A percentile compares a stretch with the other conserved stretches of the same genome.
phyloP scores from a whole-genome alignment of 2,888 invertebrate genomes.

The Ernsta delagoae region DNA sequence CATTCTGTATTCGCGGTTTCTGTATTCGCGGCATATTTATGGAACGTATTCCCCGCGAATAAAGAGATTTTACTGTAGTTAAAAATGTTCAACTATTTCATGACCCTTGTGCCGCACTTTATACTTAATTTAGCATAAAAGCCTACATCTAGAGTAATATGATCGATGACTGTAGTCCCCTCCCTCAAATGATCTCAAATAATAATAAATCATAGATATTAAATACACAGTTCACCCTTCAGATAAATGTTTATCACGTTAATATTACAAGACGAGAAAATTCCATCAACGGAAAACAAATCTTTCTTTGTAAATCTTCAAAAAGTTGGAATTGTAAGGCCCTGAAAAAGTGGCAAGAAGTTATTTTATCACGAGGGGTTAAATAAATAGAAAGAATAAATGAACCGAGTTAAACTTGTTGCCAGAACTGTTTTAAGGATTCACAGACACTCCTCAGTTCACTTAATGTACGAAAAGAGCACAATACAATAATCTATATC shows the following conservation, averaged over 20 bases:
- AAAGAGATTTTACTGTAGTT: no score
- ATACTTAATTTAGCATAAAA: no score
- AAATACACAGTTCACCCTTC: slow-evolving; percentile 26
- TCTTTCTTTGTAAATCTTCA: slow-evolving; percentile 28
- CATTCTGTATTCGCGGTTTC: no score
- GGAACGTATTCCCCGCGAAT: no score
- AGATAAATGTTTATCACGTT: slow-evolving; percentile 36
- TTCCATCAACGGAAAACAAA: slow-evolving; percentile 32
- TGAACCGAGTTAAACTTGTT: not conserved
- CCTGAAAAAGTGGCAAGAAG: slow-evolving; percentile 7
- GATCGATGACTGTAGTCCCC: not conserved
- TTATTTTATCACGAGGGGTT: not conserved
- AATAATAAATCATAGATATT: slow-evolving; percentile 36
- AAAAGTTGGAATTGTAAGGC: slow-evolving; percentile 12
- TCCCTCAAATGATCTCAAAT: slow-evolving; percentile 23
- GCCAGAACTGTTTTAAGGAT: not conserved
- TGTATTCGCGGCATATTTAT: no score
- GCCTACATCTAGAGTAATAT: no score
- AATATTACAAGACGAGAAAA: slow-evolving; percentile 32
- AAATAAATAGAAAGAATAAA: not conserved
- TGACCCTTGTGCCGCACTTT: no score
- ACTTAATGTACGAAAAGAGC: no score
- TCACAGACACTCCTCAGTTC: no score
- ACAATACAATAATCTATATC: no score
- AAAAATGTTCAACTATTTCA: no score